These are phyloP conservation scores for Nasua narica DNA, from an alignment of 2,797 vertebrate species.

Conservation along the genomic window DNA sequence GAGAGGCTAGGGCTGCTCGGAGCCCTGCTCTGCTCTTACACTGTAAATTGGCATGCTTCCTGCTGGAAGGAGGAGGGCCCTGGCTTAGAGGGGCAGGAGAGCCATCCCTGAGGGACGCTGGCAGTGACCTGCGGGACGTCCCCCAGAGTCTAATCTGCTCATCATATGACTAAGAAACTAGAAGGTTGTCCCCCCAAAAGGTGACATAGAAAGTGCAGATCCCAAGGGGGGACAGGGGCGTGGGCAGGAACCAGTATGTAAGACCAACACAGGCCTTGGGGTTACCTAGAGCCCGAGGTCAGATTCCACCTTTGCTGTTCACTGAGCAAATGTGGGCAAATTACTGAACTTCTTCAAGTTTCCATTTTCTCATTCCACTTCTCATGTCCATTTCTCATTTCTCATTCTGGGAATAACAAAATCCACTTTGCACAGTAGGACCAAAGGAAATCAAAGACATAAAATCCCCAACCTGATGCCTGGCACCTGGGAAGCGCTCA, in stretches of 20 bases:
- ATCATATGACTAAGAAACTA: not conserved
- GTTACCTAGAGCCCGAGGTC: not conserved
- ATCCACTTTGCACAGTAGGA: not conserved
- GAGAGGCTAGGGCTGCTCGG: too few relatives aligned
- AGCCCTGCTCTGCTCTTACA: not conserved
- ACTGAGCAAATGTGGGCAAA: not conserved
- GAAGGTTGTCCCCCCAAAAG: not conserved
- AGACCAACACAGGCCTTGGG: not conserved
- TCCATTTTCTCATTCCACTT: not conserved
- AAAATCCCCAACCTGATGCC: not conserved
- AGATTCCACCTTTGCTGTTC: not conserved
- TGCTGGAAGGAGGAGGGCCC: rapidly evolving
- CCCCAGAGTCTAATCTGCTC: not conserved
- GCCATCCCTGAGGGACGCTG: not conserved
- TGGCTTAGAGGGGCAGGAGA: not conserved
- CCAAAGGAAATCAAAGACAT: rapidly evolving
- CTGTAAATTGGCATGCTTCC: not conserved
- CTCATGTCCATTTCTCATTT: not conserved
- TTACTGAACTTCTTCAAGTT: not conserved
- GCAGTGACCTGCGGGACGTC: rapidly evolving
- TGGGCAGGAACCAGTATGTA: not conserved
- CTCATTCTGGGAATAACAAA: not conserved
- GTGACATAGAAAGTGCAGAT: not conserved
- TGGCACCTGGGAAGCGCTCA: not conserved
- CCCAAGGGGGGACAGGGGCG: rapidly evolving